Evolutionary conservation across 1,140 invertebrate genomes (phyloP), one percentile per base, ranked within the genome.

Genomic region (Papilio dardanus): DNA sequence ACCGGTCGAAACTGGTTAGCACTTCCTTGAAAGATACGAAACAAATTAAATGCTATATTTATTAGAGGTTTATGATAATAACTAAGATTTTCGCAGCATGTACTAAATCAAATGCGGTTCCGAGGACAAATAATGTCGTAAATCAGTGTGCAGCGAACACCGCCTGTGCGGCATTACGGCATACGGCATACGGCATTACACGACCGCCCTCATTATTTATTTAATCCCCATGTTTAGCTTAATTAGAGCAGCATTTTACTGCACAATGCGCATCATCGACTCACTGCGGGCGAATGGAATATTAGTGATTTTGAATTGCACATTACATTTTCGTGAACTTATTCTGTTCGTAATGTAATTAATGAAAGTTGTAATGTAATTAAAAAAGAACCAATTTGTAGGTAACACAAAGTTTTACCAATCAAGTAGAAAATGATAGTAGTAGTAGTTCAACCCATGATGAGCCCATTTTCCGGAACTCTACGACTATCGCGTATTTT

Each of bases 211-310:
- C 54, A 62, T 62, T 62, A 62, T 62, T 62, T 62, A 62, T 62
- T 62, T 62, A 30, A 62, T 62, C 24, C 24, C 54, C 21, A 62
- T 62, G 54, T 62, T 62, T 62, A 62, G 24, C 54, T 62, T 62
- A 62, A 62, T 62, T 62, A 62, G 54, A 62, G 54, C 54, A 62
- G 54, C 54, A 62, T 62, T 62, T 62, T 62, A 62, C 14, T 62
- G 54, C 24, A 21, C 54, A 28, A 12, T 62, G 24, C 54, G 24
- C 54, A 28, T 62, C 54, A 58, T 58, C 21, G 24, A 62, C 30
- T 62, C 21, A 62, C 54, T 28, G 24, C 54, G 5, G 24, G 10
- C 21, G n/a, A n/a, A n/a, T n/a, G n/a, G n/a, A n/a, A n/a, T n/a
- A n/a, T n/a, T n/a, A n/a, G n/a, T n/a, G n/a, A n/a, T n/a, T n/a